Conservation (phyloP, 2,888 invertebrate species). For the Erebia palarica region DNA sequence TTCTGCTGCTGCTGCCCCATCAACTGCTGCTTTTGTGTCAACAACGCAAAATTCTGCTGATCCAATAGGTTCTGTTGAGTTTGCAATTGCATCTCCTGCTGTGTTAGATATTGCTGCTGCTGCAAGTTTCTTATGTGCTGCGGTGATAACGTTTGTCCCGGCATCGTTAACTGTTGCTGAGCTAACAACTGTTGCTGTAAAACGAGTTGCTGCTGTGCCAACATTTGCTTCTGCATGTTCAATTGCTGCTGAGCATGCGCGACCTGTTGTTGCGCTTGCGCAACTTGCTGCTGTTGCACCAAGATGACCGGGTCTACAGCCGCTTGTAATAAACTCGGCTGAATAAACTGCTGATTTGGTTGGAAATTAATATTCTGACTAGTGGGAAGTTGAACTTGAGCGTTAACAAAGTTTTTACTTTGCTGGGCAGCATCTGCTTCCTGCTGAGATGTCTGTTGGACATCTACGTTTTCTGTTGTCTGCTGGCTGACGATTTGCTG, state of each 20-base stretch:
- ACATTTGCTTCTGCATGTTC: slow-evolving; percentile 75
- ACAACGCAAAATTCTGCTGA: slow-evolving; percentile 78
- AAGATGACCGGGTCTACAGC: slow-evolving; percentile 66
- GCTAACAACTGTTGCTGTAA: slow-evolving; percentile 75
- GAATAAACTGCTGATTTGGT: slow-evolving; percentile 61
- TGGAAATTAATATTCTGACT: slow-evolving; percentile 58
- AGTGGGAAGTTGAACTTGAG: slow-evolving; percentile 62
- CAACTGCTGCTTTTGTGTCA: slow-evolving; percentile 77
- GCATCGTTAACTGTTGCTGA: slow-evolving; percentile 70
- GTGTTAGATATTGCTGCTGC: slow-evolving; percentile 78
- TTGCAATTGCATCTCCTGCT: slow-evolving; percentile 77
- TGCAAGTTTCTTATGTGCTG: slow-evolving; percentile 71
- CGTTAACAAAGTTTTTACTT: slow-evolving; percentile 61
- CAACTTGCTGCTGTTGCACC: slow-evolving; percentile 73
- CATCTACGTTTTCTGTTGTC: slow-evolving; percentile 47
- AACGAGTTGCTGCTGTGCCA: slow-evolving; percentile 75
- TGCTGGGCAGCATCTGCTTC: slow-evolving; percentile 62
- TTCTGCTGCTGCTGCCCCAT: slow-evolving; percentile 81
- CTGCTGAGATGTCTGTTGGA: slow-evolving; percentile 49
- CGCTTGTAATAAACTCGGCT: slow-evolving; percentile 57
- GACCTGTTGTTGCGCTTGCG: slow-evolving; percentile 74
- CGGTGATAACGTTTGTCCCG: slow-evolving; percentile 76
- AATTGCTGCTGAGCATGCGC: slow-evolving; percentile 75
- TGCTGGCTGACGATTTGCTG: slow-evolving; percentile 48
- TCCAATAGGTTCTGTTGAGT: slow-evolving; percentile 82